Conservation (phyloP, 2,113 vertebrate species). For the Pholis gunnellus region DNA sequence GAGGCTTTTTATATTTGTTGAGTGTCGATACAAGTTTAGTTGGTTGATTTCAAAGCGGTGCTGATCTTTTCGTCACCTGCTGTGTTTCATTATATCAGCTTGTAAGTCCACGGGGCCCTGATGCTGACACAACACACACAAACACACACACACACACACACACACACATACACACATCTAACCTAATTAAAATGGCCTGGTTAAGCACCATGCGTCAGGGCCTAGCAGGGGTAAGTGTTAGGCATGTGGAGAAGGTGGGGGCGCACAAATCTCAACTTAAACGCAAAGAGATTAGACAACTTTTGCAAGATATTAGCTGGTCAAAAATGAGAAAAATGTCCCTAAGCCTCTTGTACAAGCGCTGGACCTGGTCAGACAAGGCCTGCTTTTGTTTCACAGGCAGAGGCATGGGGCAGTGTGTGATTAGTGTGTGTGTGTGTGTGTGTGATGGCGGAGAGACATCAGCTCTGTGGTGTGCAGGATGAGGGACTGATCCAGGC, state of each 20-base stretch:
- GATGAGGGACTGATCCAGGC: constrained; percentile 82
- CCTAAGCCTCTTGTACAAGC: constrained; percentile 92
- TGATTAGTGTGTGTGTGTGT: constrained; percentile 55
- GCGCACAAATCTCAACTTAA: constrained; percentile 91
- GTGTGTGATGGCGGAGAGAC: constrained; percentile 27
- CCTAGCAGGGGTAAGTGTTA: constrained; percentile 73
- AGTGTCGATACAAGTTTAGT: constrained; percentile 17
- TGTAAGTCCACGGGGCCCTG: constrained; percentile 39
- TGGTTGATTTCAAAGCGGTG: constrained; percentile 55
- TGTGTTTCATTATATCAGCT: constrained; percentile 70
- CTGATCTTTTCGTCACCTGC: constrained; percentile 62
- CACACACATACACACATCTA: constrained; percentile 68
- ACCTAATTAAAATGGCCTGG: constrained; percentile 88
- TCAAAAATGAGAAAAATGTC: constrained; percentile 99
- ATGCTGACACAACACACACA: constrained; percentile 46
- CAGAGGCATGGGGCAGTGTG: constrained; percentile 71
- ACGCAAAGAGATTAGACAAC: constrained; percentile 96
- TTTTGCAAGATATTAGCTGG: constrained; percentile 97
- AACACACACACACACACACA: constrained; percentile 35
- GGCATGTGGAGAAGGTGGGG: constrained; percentile 64
- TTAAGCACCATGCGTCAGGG: constrained; percentile 83
- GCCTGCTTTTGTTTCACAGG: constrained; percentile 88
- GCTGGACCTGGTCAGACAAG: constrained; percentile 86
- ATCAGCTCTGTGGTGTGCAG: constrained; percentile 79
- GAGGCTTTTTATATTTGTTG: background rate